Evolutionary conservation across 2,113 vertebrate species (phyloP), one percentile per base, ranked within the genome.

Genomic region (Pterocles burchelli): DNA sequence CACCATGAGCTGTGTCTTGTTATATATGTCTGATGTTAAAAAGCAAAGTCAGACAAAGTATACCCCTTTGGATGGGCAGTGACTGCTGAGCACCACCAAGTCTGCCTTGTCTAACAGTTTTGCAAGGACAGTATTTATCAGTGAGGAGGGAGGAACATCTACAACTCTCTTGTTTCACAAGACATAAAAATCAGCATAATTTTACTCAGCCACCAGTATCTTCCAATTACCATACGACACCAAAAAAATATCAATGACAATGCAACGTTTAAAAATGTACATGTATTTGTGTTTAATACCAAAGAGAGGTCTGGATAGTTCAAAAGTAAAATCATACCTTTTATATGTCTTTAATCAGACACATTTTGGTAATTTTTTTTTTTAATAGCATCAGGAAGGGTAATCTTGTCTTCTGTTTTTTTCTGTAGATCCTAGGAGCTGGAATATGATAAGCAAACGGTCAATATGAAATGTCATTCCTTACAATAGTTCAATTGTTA

Each of bases 1-100:
- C 54, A 94, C 89, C 94, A 91, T 82, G 84, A 97, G 83, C 6
- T 54, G n/a, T 96, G 95, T 90, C 96, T 90, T 97, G 70, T 91
- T 97, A 90, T 93, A 87, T 95, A 89, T 77, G 86, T 83, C 45
- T 93, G 67, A 79, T 72, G n/a, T 72, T 96, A 86, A 88, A 96
- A 97, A 91, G 58, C 36, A 88, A 73, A 88, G 55, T 65, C 89
- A 89, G 75, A 46, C 65, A 65, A 78, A 93, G 49, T 48, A 38
- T 24, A 82, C 4, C 17, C 63, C 49, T 87, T 82, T 88, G 71
- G 96, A 90, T 8, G 22, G 54, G 20, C 68, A 86, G 49, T 0
- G 2, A 80, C 61, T 87, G 66, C 49, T 91, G 34, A 93, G 12
- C 16, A 79, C 21, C 18, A 24, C 84, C 62, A 75, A 88, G 93